Evolutionary conservation across 1,140 invertebrate genomes (phyloP).

Genomic region (Holotrichia oblita): DNA sequence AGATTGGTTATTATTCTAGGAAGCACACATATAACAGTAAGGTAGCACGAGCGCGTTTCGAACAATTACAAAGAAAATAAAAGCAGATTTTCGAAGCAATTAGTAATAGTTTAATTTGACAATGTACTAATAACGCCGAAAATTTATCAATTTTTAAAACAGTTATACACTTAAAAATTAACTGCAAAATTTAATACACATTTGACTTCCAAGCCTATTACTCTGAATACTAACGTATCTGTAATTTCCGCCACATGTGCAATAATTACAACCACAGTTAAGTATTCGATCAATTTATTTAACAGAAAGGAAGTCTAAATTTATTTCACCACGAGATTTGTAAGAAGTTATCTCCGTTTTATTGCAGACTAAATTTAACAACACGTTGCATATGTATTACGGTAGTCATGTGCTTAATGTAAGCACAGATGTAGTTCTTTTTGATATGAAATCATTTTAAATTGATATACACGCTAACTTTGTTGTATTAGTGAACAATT

Average conservation of each 20-base stretch:
- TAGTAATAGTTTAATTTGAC: not conserved
- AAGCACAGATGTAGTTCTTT: conserved; percentile 49
- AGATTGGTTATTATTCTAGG: not conserved
- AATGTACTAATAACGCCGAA: not conserved
- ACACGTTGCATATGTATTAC: not conserved
- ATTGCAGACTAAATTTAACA: not conserved
- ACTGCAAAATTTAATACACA: too few species aligned
- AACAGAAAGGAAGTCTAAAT: too few species aligned
- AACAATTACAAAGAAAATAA: conserved; percentile 21
- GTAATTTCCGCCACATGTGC: too few species aligned
- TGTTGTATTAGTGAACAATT: conserved; percentile 51
- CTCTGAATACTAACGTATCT: too few species aligned
- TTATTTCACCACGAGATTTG: too few species aligned
- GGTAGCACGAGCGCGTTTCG: not conserved
- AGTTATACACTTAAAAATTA: too few species aligned
- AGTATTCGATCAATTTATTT: too few species aligned
- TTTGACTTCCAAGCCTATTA: too few species aligned
- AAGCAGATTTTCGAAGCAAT: not conserved
- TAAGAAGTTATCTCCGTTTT: not conserved
- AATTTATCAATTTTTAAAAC: too few species aligned
- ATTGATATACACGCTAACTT: conserved; percentile 57
- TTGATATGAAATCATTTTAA: conserved; percentile 53
- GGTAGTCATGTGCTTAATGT: conserved; percentile 43
- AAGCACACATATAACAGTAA: not conserved
- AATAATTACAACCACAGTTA: too few species aligned